Evolutionary conservation across 37 sponge, comb jelly and placozoan genomes (phyloP), one percentile per base, ranked within the genome.

Genomic region (Spongia lamella): DNA sequence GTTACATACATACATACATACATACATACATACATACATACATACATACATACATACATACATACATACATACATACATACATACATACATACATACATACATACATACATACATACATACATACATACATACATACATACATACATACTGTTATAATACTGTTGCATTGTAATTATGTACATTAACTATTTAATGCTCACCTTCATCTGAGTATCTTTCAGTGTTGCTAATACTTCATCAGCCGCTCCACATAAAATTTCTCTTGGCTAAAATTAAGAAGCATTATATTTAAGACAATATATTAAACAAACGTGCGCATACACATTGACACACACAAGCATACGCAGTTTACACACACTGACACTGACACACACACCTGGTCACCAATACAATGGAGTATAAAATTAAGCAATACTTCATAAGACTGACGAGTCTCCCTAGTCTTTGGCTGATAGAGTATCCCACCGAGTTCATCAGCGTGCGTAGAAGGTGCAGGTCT

Each of bases 141-240:
- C 9, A 9, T 43, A 9, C 5, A 5, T 43, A n/a, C n/a, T n/a
- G n/a, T n/a, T n/a, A n/a, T n/a, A n/a, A n/a, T n/a, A n/a, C n/a
- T n/a, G n/a, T n/a, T n/a, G n/a, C n/a, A n/a, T n/a, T n/a, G n/a
- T n/a, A n/a, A n/a, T n/a, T n/a, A n/a, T n/a, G n/a, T n/a, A n/a
- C n/a, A n/a, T n/a, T n/a, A n/a, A n/a, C n/a, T n/a, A 65, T 16
- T 65, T 24, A 22, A 35, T 11, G 59, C 73, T n/a, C 30, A 81
- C 82, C 53, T 76, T 82, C 57, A 82, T 16, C 32, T 80, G 73
- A 40, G 90, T 89, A 5, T 92, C 84, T 60, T 95, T 98, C 52
- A 98, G 68, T 14, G 93, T 90, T 25, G 88, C 81, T n/a, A 95
- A 79, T n/a, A 95, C 96, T 66, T 95, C 99, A 70, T 95, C 99